These are phyloP conservation scores for Akabosia matsudoensis DNA, from an alignment of 1,140 invertebrate genomes.

Conservation along the genomic window DNA sequence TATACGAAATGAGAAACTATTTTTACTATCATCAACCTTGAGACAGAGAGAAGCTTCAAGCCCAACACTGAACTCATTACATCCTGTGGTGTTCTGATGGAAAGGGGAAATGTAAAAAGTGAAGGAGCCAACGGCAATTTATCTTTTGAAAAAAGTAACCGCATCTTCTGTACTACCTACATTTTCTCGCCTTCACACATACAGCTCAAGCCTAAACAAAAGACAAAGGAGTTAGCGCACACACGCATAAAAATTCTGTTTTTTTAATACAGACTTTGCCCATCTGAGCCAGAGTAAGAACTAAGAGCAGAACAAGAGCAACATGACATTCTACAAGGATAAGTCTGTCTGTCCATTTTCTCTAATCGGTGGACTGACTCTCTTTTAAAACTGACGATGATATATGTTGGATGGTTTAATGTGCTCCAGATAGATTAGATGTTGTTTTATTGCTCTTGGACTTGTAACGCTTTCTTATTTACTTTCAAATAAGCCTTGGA, in stretches of 20 bases:
- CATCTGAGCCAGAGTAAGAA: no score
- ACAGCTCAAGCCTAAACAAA: not conserved
- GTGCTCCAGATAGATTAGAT: conserved; percentile 5
- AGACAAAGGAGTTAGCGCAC: not conserved
- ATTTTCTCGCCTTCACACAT: not conserved
- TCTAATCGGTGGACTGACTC: not conserved
- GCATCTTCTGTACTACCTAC: not conserved
- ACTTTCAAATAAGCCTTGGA: not conserved
- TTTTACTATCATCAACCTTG: not conserved
- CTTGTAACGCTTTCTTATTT: not conserved
- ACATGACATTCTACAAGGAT: no score
- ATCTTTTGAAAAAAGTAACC: conserved; percentile 4
- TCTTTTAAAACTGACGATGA: not conserved
- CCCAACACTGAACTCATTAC: conserved; percentile 43
- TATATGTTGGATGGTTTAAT: not conserved
- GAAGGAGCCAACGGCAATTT: conserved; percentile 19
- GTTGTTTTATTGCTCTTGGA: not conserved
- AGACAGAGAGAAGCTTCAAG: conserved; percentile 27
- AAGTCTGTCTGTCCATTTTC: not conserved
- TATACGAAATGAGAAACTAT: no score
- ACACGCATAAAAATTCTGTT: not conserved
- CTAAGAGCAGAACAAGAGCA: no score
- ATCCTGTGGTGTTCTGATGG: conserved; percentile 32
- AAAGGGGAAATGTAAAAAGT: not conserved
- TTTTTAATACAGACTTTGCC: no score